A percentile compares a stretch with the other conserved stretches of the same genome.
Conservation (phyloP, 2,888 invertebrate genomes). For the Tenthredo mesomela region DNA sequence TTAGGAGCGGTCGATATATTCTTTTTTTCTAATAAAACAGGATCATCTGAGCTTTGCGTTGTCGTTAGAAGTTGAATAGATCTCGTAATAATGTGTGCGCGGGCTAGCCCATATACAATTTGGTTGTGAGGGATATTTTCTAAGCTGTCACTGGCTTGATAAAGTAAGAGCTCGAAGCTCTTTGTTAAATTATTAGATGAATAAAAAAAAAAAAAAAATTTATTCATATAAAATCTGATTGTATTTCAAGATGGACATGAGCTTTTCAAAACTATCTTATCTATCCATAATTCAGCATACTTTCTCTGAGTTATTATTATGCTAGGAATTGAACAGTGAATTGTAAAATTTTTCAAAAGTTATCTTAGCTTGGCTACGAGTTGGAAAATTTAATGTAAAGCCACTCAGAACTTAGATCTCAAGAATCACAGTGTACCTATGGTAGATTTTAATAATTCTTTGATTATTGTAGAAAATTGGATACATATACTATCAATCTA, state of each 20-base stretch:
- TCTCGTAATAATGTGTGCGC: conserved; percentile 50
- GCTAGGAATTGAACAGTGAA: neutral
- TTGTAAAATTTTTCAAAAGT: neutral
- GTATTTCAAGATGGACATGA: neutral
- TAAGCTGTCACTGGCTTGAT: conserved; percentile 51
- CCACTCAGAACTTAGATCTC: neutral
- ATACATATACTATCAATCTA: too few species aligned
- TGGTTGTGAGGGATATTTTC: conserved; percentile 51
- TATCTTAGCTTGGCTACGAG: neutral
- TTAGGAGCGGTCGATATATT: too few species aligned
- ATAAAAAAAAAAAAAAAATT: neutral
- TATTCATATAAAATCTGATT: conserved; percentile 6
- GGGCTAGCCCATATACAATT: conserved; percentile 49
- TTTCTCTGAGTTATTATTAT: neutral
- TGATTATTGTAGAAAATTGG: neutral
- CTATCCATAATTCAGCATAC: neutral
- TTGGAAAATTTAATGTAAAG: neutral
- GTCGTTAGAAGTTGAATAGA: conserved; percentile 20
- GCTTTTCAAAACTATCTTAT: neutral
- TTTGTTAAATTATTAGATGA: conserved; percentile 7
- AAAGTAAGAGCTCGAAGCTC: conserved; percentile 23
- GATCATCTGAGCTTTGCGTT: conserved; percentile 38
- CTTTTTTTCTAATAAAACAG: neutral
- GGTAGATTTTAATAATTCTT: conserved; percentile 3
- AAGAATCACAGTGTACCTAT: neutral